phyloP scores from a whole-genome alignment of 92 coral and sea anemone species.

The Parazoanthus darwini region DNA sequence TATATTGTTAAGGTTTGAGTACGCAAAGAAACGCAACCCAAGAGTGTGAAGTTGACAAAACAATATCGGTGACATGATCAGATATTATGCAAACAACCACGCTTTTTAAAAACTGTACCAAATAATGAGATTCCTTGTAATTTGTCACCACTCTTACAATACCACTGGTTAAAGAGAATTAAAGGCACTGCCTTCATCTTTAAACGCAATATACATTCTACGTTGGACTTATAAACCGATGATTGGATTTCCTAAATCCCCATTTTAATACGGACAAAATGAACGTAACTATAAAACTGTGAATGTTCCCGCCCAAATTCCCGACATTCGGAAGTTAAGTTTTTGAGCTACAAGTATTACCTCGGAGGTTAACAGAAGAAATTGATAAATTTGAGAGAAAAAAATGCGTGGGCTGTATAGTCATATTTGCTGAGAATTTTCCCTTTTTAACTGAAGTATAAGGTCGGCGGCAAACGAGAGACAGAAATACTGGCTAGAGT shows the following conservation, averaged over 20 bases:
- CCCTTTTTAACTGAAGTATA: not conserved
- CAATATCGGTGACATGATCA: not conserved
- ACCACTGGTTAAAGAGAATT: not conserved
- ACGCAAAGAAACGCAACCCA: not conserved
- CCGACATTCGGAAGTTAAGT: not conserved
- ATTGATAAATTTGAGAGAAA: not conserved
- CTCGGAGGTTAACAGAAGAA: not conserved
- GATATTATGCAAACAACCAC: not conserved
- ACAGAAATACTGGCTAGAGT: not conserved
- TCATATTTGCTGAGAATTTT: not conserved
- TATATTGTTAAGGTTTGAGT: not conserved
- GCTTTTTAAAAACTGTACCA: conserved; percentile 1
- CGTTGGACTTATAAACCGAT: not conserved
- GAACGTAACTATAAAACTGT: not conserved
- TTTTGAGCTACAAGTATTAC: too few species aligned
- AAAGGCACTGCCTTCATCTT: not conserved
- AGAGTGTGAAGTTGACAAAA: not conserved
- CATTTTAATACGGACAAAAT: not conserved
- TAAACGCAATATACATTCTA: not conserved
- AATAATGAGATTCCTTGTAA: not conserved
- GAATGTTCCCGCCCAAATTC: conserved; percentile 1
- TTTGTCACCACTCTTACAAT: not conserved
- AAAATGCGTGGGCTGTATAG: not conserved
- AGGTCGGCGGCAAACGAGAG: not conserved
- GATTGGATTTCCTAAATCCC: too few species aligned